phyloP scores from a whole-genome alignment of 2,113 vertebrate species.

The Passer domesticus region DNA sequence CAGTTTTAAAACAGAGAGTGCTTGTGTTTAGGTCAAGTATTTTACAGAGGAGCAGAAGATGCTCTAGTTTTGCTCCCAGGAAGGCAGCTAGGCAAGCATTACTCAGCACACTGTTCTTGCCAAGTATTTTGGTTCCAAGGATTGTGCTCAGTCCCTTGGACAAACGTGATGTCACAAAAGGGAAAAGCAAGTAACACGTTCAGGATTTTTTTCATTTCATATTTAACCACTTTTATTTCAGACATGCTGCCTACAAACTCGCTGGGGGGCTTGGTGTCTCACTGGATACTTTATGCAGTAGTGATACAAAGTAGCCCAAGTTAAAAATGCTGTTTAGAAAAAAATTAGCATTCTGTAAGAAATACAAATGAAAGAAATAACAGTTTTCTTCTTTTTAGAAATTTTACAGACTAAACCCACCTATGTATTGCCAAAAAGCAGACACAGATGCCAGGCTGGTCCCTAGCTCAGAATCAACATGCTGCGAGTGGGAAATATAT shows the following conservation, averaged over 20 bases:
- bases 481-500: neutral
- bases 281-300: neutral
- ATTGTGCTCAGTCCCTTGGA: constrained; percentile 46
- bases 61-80: neutral
- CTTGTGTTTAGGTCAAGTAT: neutral
- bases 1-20: neutral
- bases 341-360: neutral
- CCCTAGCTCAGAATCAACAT: neutral
- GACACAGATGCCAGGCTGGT: neutral
- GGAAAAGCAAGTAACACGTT: constrained; percentile 8
- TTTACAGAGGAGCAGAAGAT: neutral
- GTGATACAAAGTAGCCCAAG: neutral
- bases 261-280: neutral
- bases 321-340: neutral
- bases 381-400: neutral
- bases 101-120: constrained; percentile 34
- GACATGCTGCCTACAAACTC: neutral
- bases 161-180: neutral
- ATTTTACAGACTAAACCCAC: neutral
- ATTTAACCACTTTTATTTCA: constrained; percentile 41
- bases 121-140: constrained; percentile 33
- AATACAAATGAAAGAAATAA: neutral
- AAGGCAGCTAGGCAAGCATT: constrained; percentile 25
- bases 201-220: neutral
- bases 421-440: neutral